Percentiles rank a stretch among this genome's conserved stretches.
Evolutionary conservation across 2,113 vertebrate genomes (phyloP).

Genomic region (Girardinichthys multiradiatus): DNA sequence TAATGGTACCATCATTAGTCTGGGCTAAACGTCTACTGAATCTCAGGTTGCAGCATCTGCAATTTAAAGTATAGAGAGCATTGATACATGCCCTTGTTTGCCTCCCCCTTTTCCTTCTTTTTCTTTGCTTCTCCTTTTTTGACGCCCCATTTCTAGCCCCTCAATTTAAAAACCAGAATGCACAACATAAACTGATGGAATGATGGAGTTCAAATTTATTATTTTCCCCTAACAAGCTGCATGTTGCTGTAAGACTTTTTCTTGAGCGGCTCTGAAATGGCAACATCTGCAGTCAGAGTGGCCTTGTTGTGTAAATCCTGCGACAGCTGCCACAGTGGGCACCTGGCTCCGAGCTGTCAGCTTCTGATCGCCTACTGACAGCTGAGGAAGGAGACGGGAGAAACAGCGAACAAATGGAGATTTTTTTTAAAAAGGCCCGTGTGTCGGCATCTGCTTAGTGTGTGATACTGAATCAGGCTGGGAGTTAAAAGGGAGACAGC

Average conservation of each 20-base stretch:
- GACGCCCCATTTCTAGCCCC: not conserved
- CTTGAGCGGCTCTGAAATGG: conserved; percentile 33
- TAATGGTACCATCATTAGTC: not conserved
- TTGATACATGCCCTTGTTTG: not conserved
- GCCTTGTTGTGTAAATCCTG: conserved; percentile 54
- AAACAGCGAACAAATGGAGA: conserved; percentile 65
- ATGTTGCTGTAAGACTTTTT: conserved; percentile 10
- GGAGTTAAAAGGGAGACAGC: conserved; percentile 1
- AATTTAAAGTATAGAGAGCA: not conserved
- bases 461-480: conserved; percentile 25
- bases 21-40: not conserved
- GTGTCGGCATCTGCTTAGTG: conserved; percentile 33
- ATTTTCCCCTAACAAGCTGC: conserved; percentile 1
- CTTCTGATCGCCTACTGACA: conserved; percentile 74
- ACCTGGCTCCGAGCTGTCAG: conserved; percentile 73
- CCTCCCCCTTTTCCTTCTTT: not conserved
- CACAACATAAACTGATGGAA: not conserved
- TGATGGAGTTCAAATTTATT: not conserved
- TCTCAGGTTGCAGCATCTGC: conserved; percentile 15
- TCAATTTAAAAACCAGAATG: not conserved
- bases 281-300: conserved; percentile 61
- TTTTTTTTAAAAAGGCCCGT: conserved; percentile 47
- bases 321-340: conserved; percentile 74
- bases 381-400: conserved; percentile 68
- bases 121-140: not conserved